Conservation (phyloP, 2,797 vertebrate species). For the Mormyrops boulengeri region DNA sequence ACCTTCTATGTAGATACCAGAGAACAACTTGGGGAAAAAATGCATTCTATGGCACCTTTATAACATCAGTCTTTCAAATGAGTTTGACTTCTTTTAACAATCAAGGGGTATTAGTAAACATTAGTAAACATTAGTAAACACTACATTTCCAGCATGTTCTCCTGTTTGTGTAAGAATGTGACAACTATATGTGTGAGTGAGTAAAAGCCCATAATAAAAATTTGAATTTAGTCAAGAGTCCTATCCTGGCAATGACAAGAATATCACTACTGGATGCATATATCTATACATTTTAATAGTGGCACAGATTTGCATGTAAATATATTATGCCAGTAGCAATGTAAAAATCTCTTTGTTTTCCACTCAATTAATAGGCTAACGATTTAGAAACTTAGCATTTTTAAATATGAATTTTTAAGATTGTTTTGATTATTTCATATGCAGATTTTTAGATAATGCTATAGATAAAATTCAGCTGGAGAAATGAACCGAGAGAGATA, state of each 20-base stretch:
- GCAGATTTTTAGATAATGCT: neutral
- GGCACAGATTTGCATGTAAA: neutral
- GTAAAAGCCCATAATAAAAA: neutral
- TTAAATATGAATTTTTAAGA: neutral
- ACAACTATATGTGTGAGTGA: neutral
- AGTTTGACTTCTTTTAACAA: neutral
- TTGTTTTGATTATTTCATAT: neutral
- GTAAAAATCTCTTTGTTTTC: neutral
- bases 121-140: neutral
- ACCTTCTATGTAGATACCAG: neutral
- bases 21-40: neutral
- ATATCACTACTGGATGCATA: neutral
- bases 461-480: neutral
- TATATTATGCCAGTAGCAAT: neutral
- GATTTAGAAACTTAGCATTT: neutral
- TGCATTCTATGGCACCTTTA: neutral
- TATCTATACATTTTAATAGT: neutral
- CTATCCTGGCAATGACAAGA: neutral
- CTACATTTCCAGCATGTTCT: neutral
- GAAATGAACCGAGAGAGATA: constrained; percentile 39
- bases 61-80: neutral
- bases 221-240: neutral
- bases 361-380: neutral
- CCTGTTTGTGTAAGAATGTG: neutral
- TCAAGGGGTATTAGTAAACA: neutral